Evolutionary conservation across 2,113 vertebrate species (phyloP).

Genomic region (Tursiops truncatus): DNA sequence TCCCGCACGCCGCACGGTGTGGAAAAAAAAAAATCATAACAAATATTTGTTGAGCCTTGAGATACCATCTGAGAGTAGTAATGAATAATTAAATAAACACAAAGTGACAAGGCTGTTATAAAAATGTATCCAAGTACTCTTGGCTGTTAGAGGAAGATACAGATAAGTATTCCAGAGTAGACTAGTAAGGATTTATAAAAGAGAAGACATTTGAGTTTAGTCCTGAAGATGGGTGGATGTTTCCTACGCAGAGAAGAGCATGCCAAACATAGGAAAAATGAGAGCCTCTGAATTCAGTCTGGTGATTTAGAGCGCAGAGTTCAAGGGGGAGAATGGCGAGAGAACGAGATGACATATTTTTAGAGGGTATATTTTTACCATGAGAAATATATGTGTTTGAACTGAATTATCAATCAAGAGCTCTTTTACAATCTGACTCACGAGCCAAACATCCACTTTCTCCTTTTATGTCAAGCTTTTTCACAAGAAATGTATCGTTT

Average conservation of each 20-base stretch:
- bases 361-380: neutral
- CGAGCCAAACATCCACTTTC: neutral
- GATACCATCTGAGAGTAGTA: neutral
- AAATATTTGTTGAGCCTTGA: neutral
- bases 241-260: neutral
- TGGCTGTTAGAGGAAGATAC: neutral
- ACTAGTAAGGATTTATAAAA: neutral
- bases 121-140: neutral
- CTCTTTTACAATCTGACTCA: neutral
- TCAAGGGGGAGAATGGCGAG: neutral
- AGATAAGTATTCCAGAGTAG: neutral
- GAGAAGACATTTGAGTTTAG: neutral
- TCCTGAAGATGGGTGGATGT: neutral
- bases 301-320: neutral
- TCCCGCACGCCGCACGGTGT: too few species aligned
- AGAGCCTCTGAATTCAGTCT: neutral
- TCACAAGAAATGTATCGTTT: slow-evolving; percentile 30
- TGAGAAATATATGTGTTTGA: neutral
- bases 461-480: neutral
- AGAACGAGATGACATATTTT: neutral
- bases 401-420: neutral
- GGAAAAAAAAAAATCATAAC: neutral
- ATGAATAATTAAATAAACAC: neutral
- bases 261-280: neutral
- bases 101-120: neutral